A percentile compares a stretch with the other conserved stretches of the same genome.
Conservation (phyloP, 2,797 vertebrate species). For the Hafferia zeledoni region DNA sequence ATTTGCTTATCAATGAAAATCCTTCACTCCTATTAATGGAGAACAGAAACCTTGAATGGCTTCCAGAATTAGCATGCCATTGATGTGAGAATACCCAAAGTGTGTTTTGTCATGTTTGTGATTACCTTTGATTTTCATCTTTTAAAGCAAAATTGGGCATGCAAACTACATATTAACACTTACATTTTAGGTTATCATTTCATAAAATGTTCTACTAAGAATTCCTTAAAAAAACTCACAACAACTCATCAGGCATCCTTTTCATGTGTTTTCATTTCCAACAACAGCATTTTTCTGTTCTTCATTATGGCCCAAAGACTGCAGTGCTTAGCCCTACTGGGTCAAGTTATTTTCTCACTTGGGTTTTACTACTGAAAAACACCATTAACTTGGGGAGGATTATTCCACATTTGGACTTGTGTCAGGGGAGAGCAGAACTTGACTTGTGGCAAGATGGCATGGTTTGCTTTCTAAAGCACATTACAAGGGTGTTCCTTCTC, state of each 20-base stretch:
- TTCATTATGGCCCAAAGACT: conserved; percentile 45
- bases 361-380: conserved; percentile 53
- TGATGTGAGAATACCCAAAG: conserved; percentile 14
- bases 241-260: conserved; percentile 52
- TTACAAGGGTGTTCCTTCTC: conserved; percentile 41
- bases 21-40: conserved; percentile 38
- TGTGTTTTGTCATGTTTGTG: conserved; percentile 47
- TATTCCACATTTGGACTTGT: conserved; percentile 45
- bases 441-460: conserved; percentile 28
- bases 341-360: conserved; percentile 63
- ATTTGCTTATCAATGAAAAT: conserved; percentile 48
- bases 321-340: conserved; percentile 47
- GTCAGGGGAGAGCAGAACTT: conserved; percentile 44
- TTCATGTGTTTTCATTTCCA: conserved; percentile 62
- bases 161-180: conserved; percentile 11
- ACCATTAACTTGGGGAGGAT: conserved; percentile 17
- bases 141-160: conserved; percentile 62
- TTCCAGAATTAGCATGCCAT: conserved; percentile 58
- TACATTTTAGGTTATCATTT: conserved; percentile 52
- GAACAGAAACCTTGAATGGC: conserved; percentile 53
- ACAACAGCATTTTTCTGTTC: conserved; percentile 50
- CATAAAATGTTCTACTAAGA: conserved; percentile 40
- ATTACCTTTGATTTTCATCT: conserved; percentile 54
- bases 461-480: conserved; percentile 39
- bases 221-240: conserved; percentile 49